Evolutionary conservation across 2,888 invertebrate species (phyloP).

Genomic region (Acanthococcus lagerstroemiae): DNA sequence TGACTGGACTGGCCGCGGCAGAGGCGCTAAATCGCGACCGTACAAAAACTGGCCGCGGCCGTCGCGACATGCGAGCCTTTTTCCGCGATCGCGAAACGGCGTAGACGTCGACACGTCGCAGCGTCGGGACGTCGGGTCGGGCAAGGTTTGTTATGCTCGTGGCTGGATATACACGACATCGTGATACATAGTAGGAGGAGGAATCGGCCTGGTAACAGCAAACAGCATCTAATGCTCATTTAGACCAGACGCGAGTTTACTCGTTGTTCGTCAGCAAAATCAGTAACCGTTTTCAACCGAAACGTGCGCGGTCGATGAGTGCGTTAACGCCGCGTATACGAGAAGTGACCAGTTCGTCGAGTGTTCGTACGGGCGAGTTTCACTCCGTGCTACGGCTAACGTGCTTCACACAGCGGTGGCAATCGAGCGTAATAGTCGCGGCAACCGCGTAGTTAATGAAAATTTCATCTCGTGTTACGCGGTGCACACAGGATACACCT

Average conservation of each 20-base stretch:
- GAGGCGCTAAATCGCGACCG: too few relatives aligned
- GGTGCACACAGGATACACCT: too few relatives aligned
- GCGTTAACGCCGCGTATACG: too few relatives aligned
- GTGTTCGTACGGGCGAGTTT: background rate
- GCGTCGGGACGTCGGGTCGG: too few relatives aligned
- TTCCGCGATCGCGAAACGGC: background rate
- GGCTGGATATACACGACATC: too few relatives aligned
- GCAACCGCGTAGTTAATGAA: too few relatives aligned
- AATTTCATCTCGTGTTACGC: too few relatives aligned
- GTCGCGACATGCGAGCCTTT: too few relatives aligned
- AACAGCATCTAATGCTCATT: conserved; percentile 16
- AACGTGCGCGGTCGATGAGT: too few relatives aligned
- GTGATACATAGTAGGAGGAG: conserved; percentile 14
- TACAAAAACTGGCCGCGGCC: too few relatives aligned
- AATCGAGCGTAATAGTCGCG: background rate
- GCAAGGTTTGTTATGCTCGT: too few relatives aligned
- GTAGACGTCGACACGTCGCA: background rate
- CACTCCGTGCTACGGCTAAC: background rate
- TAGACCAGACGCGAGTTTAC: conserved; percentile 20
- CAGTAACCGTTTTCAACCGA: background rate
- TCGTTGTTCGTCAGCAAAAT: conserved; percentile 14
- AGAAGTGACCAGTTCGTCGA: conserved; percentile 7
- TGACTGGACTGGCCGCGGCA: too few relatives aligned
- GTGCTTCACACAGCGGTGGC: background rate
- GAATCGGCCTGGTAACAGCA: conserved; percentile 6